Base-by-base conservation (phyloP, 2,888 invertebrate genomes). In the Oeneis ivallda region DNA sequence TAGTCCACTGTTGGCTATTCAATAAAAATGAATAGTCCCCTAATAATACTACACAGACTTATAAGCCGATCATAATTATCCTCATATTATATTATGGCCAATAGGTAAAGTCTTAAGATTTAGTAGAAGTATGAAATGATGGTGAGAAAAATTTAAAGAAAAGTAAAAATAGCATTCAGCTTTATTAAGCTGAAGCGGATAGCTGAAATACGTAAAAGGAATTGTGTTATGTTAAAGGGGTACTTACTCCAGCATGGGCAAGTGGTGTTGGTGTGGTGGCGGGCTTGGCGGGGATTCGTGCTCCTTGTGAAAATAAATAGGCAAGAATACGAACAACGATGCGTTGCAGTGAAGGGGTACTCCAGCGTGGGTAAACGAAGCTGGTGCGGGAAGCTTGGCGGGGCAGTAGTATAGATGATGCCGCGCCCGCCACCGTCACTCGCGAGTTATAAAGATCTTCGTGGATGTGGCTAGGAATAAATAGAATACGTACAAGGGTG, bases 361-460 rank as follows among this genome's bases (percentile, higher is more conserved):
- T 97, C 97, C 85, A 97, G 93, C 67, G 96, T 95, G 50, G 97
- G 96, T 80, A 97, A 93, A 73, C 97, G 93, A 70, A 96, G 96
- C 85, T 96, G 96, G 78, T 95, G 94, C 78, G 94, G 94, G 82
- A 96, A 92, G 83, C 97, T 95, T 81, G 96, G 96, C 89, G n/a
- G 98, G 97, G 93, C 97, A 97, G 93, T 97, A 96, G 93, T 97
- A 97, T 97, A 98, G 94, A 97, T 98, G 95, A 98, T 96, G 83
- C 96, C 95, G 87, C 96, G 95, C 81, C 96, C 95, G 89, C 96
- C 95, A 86, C 95, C 95, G 89, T 95, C 94, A 89, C 94, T 94
- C 85, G 89, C 89, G 90, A 91, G 95, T 93, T 92, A 78, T 2
- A 58, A 43, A 54, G 11, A 50, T n/a, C n/a, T n/a, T n/a, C n/a